Evolutionary conservation across 2,888 invertebrate species (phyloP).

Genomic region (Oscheius sp.): DNA sequence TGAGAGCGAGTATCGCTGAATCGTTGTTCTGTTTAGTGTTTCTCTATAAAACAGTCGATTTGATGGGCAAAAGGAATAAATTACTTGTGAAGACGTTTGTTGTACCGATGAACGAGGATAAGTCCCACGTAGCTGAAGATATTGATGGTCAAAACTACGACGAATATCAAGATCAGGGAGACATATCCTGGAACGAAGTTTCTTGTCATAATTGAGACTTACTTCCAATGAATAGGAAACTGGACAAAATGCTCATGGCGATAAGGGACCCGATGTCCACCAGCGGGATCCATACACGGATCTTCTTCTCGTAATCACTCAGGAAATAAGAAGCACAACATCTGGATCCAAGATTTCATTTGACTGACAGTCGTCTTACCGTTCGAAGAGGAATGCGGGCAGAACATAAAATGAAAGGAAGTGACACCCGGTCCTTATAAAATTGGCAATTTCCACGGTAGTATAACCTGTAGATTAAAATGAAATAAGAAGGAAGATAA

Average conservation of each 20-base stretch:
- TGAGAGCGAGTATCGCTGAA: background rate
- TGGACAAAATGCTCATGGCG: background rate
- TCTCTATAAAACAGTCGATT: background rate
- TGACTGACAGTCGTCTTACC: too few species aligned
- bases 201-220: background rate
- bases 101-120: background rate
- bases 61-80: background rate
- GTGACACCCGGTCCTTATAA: background rate
- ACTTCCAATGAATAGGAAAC: background rate
- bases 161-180: background rate
- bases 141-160: background rate
- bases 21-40: background rate
- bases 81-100: background rate
- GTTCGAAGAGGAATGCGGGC: background rate
- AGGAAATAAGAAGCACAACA: background rate
- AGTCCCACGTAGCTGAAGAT: background rate
- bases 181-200: background rate
- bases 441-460: background rate
- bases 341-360: background rate
- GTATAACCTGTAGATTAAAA: background rate
- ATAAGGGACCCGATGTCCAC: background rate
- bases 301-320: background rate
- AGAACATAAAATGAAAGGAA: background rate
- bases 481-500: background rate
- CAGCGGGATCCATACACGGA: background rate